These are phyloP conservation scores for Callopanchax toddi DNA, from an alignment of 2,113 vertebrate genomes.

Conservation along the genomic window DNA sequence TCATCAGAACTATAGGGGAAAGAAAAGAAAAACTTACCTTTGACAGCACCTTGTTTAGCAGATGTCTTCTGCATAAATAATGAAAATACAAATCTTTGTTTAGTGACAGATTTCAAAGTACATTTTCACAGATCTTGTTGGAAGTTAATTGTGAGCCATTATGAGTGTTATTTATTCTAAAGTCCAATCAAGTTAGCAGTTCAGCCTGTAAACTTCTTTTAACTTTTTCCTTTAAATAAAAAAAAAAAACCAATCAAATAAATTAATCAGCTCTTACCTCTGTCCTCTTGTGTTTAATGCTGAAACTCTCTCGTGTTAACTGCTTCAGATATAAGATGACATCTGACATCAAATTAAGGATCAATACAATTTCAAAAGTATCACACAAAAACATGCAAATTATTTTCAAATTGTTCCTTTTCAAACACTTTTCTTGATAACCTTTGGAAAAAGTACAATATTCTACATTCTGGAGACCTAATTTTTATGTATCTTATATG, in stretches of 20 bases:
- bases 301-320: constrained; percentile 55
- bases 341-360: constrained; percentile 68
- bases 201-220: neutral
- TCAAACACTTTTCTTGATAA: neutral
- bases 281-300: constrained; percentile 36
- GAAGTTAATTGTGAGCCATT: neutral
- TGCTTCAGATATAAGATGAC: constrained; percentile 71
- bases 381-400: neutral
- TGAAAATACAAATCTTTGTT: neutral
- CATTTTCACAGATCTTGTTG: neutral
- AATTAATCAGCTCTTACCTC: constrained; percentile 74
- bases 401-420: neutral
- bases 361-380: neutral
- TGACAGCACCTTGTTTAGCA: constrained; percentile 62
- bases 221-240: no score
- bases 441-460: neutral
- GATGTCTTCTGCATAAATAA: constrained; percentile 49
- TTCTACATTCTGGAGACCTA: neutral
- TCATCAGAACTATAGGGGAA: neutral
- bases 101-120: neutral
- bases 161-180: no score
- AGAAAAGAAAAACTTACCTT: constrained; percentile 65
- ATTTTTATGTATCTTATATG: neutral
- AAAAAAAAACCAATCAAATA: no score
- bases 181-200: no score